Evolutionary conservation across 2,797 vertebrate species (phyloP), one percentile per base, ranked within the genome.

Genomic region (Pogoniulus pusillus): DNA sequence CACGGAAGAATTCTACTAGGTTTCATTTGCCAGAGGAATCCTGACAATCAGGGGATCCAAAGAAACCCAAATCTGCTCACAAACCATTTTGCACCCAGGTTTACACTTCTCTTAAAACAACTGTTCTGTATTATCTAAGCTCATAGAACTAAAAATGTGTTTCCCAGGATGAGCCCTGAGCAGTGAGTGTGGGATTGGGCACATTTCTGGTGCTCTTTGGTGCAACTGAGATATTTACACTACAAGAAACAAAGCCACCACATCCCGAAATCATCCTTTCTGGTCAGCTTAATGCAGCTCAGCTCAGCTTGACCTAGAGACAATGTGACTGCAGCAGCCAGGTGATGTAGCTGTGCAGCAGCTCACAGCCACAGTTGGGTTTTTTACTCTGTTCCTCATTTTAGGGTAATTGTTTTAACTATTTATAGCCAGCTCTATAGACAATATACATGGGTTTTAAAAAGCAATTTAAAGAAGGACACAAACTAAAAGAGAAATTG

Each of bases 101-200:
- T 88, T 66, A 76, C 81, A 29, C 0, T 0, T 26, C 80, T 78
- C 73, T 51, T 51, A 53, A 91, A 89, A 55, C 27, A 87, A 74
- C 9, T 3, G 1, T 19, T 69, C 19, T 16, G 37, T 32, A 59
- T 39, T 71, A 34, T 47, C 51, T 77, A 10, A 62, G 63, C 51
- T 84, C 84, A 65, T 20, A 65, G 79, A 91, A 81, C 24, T 15
- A 34, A 65, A 72, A 27, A 55, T 0, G 3, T 7, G 29, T 63
- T 93, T 91, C 91, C 69, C 87, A 73, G 91, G 92, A 85, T 0
- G 45, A 92, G 51, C 35, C 57, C 15, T 71, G 68, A 17, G 0
- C 23, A 75, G 19, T 2, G 2, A 59, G 43, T 6, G 32, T 30
- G 54, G 60, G 27, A 75, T 24, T 34, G 1, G 1, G n/a, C 62